A percentile compares a stretch with the other conserved stretches of the same genome.
These are phyloP conservation scores for Leptestheria dahalacensis DNA, from an alignment of 1,140 invertebrate genomes.

Conservation along the genomic window DNA sequence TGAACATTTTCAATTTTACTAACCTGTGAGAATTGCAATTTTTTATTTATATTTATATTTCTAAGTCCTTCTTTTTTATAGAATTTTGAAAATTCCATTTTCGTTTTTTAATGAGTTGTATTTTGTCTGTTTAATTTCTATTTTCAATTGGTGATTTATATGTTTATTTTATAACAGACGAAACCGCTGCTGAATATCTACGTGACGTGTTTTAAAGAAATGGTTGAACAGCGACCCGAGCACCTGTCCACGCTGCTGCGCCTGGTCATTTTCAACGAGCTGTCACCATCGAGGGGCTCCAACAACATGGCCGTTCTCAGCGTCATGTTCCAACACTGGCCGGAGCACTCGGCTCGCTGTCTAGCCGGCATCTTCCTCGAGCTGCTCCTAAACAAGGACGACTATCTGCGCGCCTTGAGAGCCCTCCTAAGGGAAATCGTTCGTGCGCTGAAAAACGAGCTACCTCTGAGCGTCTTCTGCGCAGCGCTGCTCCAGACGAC, in stretches of 20 bases:
- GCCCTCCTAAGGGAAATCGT: constrained; percentile 73
- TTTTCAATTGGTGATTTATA: no score
- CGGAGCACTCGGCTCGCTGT: constrained; percentile 54
- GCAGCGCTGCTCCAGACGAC: constrained; percentile 40
- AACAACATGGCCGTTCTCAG: constrained; percentile 83
- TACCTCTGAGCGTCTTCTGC: constrained; percentile 54
- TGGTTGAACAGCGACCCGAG: constrained; percentile 56
- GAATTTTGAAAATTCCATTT: no score
- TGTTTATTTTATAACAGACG: constrained; percentile 31
- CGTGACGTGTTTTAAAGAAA: constrained; percentile 64
- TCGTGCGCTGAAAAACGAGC: constrained; percentile 61
- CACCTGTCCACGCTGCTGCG: constrained; percentile 76
- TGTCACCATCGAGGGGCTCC: constrained; percentile 76
- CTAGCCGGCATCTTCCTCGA: constrained; percentile 71
- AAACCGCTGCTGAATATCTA: constrained; percentile 83
- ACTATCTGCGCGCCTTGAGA: constrained; percentile 63
- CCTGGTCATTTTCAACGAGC: constrained; percentile 86
- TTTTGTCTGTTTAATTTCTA: no score
- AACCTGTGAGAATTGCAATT: no score
- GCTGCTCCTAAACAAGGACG: constrained; percentile 70
- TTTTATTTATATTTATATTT: no score
- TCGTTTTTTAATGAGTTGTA: no score
- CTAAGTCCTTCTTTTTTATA: no score
- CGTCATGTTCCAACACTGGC: constrained; percentile 67
- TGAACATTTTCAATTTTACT: no score